These are phyloP conservation scores for Lepidocyrtinus sp. DNA, from an alignment of 2,888 invertebrate genomes.

Conservation along the genomic window DNA sequence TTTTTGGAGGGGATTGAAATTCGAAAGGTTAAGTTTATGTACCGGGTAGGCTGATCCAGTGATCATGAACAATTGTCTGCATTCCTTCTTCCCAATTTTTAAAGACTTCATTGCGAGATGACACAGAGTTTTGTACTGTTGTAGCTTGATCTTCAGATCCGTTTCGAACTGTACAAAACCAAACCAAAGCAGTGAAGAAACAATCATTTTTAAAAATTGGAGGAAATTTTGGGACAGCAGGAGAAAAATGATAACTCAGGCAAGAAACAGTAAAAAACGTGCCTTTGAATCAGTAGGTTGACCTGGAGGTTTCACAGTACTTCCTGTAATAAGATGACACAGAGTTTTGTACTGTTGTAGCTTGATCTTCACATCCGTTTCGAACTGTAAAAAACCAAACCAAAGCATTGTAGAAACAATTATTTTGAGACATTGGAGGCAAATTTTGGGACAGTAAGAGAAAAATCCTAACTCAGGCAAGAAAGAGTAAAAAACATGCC, in stretches of 20 bases:
- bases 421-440: not conserved
- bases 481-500: no score
- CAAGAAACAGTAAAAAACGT: no score
- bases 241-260: no score
- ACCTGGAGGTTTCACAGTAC: not conserved
- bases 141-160: constrained; percentile 70
- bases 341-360: constrained; percentile 77
- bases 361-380: constrained; percentile 44
- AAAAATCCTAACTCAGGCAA: no score
- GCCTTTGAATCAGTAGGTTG: no score
- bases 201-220: not conserved
- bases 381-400: no score
- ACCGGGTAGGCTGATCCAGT: constrained; percentile 37
- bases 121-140: constrained; percentile 78
- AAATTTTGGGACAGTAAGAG: no score
- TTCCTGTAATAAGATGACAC: constrained; percentile 74
- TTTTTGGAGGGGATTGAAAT: no score
- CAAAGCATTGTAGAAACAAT: no score
- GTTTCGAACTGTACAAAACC: constrained; percentile 58
- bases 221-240: no score
- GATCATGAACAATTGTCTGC: constrained; percentile 29
- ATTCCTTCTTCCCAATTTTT: constrained; percentile 74
- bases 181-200: no score
- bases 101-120: constrained; percentile 76
- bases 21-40: no score